Percentiles rank a stretch among this genome's conserved stretches.
Evolutionary conservation across 2,888 invertebrate species (phyloP).

Genomic region (Polymixis lichenea): DNA sequence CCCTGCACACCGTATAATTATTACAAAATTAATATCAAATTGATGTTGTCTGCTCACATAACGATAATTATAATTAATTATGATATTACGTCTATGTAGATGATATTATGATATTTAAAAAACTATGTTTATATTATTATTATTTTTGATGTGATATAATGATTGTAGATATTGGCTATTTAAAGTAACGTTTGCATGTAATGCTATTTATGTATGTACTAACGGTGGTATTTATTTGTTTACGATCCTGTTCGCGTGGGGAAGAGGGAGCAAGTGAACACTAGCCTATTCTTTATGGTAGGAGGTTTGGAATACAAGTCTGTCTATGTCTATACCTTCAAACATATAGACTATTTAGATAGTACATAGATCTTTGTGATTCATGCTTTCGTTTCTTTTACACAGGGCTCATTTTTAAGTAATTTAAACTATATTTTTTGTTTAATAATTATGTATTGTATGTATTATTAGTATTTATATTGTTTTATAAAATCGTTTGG

Average conservation of each 20-base stretch:
- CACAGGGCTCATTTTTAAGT: conserved; percentile 63
- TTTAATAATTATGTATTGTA: conserved; percentile 17
- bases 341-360: conserved; percentile 71
- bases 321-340: conserved; percentile 73
- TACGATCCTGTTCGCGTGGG: conserved; percentile 84
- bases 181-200: conserved; percentile 57
- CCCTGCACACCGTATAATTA: conserved; percentile 37
- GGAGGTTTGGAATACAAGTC: conserved; percentile 83
- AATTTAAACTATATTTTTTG: not conserved
- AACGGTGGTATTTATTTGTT: conserved; percentile 86
- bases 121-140: conserved; percentile 9
- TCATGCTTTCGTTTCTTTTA: conserved; percentile 63
- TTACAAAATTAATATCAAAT: conserved; percentile 36
- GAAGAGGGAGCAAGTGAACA: conserved; percentile 89
- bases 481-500: conserved; percentile 5
- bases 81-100: conserved; percentile 39
- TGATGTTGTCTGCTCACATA: conserved; percentile 37
- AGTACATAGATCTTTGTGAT: conserved; percentile 61
- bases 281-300: conserved; percentile 88
- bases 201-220: conserved; percentile 72
- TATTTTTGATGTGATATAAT: conserved; percentile 22
- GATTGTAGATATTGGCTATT: conserved; percentile 38
- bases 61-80: conserved; percentile 17
- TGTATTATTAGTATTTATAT: conserved; percentile 1
- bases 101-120: conserved; percentile 31